Conservation (phyloP, 1,140 invertebrate genomes). For the Anastatus disparis region DNA sequence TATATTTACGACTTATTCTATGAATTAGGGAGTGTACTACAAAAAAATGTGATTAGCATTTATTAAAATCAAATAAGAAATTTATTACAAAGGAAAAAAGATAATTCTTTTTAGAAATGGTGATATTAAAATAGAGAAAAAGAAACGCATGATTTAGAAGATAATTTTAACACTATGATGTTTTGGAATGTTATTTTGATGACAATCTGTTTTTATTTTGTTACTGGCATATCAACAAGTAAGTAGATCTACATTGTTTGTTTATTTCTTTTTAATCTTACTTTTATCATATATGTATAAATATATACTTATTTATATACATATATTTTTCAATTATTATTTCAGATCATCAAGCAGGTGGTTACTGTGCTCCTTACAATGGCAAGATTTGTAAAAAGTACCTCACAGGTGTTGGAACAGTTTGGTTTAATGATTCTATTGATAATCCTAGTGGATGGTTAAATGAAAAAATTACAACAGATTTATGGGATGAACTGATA, state of each 20-base stretch:
- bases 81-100: neutral
- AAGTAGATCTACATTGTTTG: neutral
- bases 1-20: neutral
- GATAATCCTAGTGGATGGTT: conserved; percentile 77
- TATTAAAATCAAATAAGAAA: neutral
- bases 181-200: conserved; percentile 39
- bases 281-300: neutral
- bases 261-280: neutral
- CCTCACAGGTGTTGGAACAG: conserved; percentile 75
- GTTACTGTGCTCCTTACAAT: conserved; percentile 88
- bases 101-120: conserved; percentile 5
- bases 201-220: conserved; percentile 20
- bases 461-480: conserved; percentile 85
- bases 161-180: conserved; percentile 35
- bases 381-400: conserved; percentile 88
- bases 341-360: conserved; percentile 51
- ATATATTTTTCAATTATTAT: neutral
- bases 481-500: conserved; percentile 88
- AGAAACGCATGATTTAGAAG: neutral
- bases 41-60: conserved; percentile 29
- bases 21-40: neutral
- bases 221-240: conserved; percentile 23
- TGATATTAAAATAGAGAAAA: neutral
- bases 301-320: neutral
- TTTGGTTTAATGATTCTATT: conserved; percentile 83